A percentile compares a stretch with the other conserved stretches of the same genome.
These are phyloP conservation scores for Clarias fuscus DNA, from an alignment of 2,797 vertebrate species.

Conservation along the genomic window DNA sequence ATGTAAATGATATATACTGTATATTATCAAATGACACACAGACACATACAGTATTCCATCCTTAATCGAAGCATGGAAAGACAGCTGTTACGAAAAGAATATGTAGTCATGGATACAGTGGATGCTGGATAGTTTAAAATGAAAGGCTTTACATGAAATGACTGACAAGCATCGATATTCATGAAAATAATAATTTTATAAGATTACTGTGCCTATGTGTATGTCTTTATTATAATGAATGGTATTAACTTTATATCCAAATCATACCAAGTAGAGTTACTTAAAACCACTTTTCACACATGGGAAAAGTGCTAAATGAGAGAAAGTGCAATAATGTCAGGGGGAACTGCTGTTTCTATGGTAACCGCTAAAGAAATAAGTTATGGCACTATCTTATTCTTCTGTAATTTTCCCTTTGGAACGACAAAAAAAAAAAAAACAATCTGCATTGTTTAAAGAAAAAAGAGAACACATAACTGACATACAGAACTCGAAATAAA, in stretches of 20 bases:
- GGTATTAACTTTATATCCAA: not conserved
- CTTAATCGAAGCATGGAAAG: slow-evolving; percentile 9
- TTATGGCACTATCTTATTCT: slow-evolving; percentile 30
- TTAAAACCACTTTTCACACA: not conserved
- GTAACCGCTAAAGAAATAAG: slow-evolving; percentile 47
- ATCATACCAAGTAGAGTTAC: not conserved
- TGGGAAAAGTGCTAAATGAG: not conserved
- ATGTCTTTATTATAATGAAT: not conserved
- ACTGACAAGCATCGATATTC: slow-evolving; percentile 54
- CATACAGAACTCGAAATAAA: not conserved
- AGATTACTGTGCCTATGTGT: not conserved
- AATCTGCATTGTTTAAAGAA: not conserved
- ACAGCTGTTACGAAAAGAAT: slow-evolving; percentile 54
- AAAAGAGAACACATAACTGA: not conserved
- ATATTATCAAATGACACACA: not conserved
- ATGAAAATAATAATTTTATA: slow-evolving; percentile 17
- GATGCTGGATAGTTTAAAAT: slow-evolving; percentile 8
- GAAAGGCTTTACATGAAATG: slow-evolving; percentile 52
- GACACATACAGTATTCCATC: not conserved
- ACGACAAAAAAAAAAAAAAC: not conserved
- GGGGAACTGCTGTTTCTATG: slow-evolving; percentile 50
- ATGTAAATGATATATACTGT: not conserved
- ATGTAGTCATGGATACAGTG: slow-evolving; percentile 68
- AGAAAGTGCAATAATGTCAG: slow-evolving; percentile 27
- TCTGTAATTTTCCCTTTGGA: not conserved